These are phyloP conservation scores for Artemisiospiza belli DNA, from an alignment of 2,113 vertebrate genomes.

Conservation along the genomic window DNA sequence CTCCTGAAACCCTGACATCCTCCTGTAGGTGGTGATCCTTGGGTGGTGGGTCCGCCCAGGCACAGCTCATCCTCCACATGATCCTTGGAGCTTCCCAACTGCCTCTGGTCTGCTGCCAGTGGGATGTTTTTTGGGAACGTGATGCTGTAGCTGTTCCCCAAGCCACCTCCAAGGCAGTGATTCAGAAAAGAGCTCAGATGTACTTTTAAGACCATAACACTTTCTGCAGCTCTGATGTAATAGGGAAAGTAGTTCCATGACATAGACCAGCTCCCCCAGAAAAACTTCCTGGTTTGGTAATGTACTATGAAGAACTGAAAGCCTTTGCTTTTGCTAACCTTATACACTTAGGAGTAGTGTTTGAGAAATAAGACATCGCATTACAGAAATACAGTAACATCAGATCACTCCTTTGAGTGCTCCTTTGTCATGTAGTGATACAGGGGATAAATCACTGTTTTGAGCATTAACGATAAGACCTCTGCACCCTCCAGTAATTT, in stretches of 20 bases:
- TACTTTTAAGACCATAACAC: not conserved
- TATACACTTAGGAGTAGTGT: not conserved
- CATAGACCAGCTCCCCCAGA: not conserved
- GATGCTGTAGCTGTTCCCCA: not conserved
- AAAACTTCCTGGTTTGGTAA: not conserved
- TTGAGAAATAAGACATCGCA: not conserved
- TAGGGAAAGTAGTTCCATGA: not conserved
- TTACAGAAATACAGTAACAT: not conserved
- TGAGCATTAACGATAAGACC: not conserved
- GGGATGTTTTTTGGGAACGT: not conserved
- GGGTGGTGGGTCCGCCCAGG: accelerated
- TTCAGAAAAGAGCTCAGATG: not conserved
- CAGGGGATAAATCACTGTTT: not conserved
- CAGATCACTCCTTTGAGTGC: not conserved
- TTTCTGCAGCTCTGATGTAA: not conserved
- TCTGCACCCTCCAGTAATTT: not conserved
- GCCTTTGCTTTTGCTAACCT: not conserved
- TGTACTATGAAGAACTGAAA: not conserved
- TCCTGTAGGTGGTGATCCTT: not conserved
- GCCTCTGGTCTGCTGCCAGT: not conserved
- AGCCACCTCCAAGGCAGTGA: not conserved
- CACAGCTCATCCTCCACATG: accelerated
- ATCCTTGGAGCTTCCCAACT: not conserved
- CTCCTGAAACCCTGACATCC: not conserved
- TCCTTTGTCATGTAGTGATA: not conserved